Percentiles rank a stretch among this genome's conserved stretches.
Evolutionary conservation across 2,797 vertebrate genomes (phyloP).

Genomic region (Lithobates sylvaticus): DNA sequence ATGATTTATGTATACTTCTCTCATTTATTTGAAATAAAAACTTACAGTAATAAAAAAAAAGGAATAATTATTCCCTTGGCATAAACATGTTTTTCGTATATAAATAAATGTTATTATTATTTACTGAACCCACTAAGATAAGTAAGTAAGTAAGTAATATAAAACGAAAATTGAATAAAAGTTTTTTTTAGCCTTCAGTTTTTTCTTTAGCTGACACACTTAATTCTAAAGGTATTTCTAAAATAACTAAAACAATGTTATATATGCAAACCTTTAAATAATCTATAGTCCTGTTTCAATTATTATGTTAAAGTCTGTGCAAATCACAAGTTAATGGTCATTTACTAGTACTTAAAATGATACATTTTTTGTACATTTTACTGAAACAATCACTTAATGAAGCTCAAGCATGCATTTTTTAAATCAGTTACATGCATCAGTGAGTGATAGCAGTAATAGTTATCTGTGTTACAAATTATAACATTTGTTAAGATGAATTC

Average conservation of each 20-base stretch:
- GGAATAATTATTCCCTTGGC: no score
- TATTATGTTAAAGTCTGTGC: neutral
- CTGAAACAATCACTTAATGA: neutral
- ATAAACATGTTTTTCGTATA: no score
- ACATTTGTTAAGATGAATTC: neutral
- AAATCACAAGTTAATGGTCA: neutral
- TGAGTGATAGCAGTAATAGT: neutral
- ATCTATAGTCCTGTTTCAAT: neutral
- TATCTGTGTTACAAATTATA: neutral
- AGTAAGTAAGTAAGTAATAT: no score
- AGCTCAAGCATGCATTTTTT: neutral
- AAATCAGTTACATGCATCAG: neutral
- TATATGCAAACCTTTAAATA: neutral
- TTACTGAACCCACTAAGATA: no score
- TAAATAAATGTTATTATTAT: no score
- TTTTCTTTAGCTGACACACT: no score
- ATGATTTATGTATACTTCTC: no score
- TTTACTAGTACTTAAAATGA: neutral
- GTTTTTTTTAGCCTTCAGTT: no score
- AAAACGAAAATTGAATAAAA: no score
- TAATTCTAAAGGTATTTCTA: no score
- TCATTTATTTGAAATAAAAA: no score
- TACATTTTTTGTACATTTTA: neutral
- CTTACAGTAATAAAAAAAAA: no score
- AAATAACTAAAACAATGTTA: neutral